phyloP scores from a whole-genome alignment of 2,113 vertebrate species.

The Labrus mixtus region DNA sequence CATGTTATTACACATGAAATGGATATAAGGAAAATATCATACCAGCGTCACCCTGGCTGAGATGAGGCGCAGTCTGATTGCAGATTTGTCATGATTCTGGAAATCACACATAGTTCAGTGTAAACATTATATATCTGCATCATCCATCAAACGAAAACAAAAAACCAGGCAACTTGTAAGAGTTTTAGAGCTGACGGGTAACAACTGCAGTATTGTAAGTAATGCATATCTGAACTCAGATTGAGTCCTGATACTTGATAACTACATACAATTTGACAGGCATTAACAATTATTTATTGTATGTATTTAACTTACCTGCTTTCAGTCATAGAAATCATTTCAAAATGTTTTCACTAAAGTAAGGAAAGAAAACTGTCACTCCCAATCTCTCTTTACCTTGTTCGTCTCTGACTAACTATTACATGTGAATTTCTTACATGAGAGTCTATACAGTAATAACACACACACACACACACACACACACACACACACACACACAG shows the following conservation, averaged over 20 bases:
- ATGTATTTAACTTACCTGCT: conserved; percentile 17
- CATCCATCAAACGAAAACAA: no score
- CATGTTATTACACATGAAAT: neutral
- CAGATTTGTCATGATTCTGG: neutral
- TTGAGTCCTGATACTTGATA: neutral
- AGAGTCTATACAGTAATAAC: no score
- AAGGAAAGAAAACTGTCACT: neutral
- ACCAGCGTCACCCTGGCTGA: neutral
- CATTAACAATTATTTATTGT: neutral
- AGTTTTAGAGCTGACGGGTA: no score
- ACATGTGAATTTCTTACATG: neutral
- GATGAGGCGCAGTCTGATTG: neutral
- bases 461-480: no score
- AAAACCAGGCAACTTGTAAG: neutral
- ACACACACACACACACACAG: no score
- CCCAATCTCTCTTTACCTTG: neutral
- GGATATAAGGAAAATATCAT: neutral
- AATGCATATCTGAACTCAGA: neutral
- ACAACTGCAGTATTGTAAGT: neutral
- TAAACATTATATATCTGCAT: neutral
- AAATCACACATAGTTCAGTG: neutral
- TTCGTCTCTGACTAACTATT: conserved; percentile 25
- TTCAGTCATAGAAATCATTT: neutral
- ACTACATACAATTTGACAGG: neutral
- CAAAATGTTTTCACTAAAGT: neutral